phyloP scores from a whole-genome alignment of 2,113 vertebrate species.

The Diphyllodes magnificus region DNA sequence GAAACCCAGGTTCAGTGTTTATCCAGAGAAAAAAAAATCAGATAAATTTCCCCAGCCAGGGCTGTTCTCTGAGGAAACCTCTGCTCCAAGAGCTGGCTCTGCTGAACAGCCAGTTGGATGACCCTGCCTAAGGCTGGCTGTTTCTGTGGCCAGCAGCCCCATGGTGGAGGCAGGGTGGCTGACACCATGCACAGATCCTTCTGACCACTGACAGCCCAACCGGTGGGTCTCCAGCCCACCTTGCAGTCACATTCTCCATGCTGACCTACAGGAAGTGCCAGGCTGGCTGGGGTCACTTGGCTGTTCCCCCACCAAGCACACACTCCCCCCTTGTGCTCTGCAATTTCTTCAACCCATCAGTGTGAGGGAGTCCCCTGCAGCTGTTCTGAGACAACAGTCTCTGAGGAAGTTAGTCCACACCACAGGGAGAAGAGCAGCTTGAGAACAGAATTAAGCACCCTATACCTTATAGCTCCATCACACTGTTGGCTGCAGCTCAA shows the following conservation, averaged over 20 bases:
- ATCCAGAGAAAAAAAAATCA: background rate
- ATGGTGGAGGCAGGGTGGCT: background rate
- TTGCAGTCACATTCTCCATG: background rate
- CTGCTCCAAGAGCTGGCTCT: background rate
- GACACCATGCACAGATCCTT: background rate
- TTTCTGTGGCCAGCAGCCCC: background rate
- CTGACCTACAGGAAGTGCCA: background rate
- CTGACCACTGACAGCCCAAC: background rate
- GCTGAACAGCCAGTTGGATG: background rate
- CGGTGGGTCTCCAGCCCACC: background rate
- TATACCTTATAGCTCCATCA: background rate
- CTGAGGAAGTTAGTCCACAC: background rate
- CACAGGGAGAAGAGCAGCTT: background rate
- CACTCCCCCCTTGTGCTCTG: background rate
- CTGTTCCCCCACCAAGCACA: background rate
- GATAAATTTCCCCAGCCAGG: background rate
- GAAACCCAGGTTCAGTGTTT: background rate
- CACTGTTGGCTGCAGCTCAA: background rate
- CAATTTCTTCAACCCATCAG: background rate
- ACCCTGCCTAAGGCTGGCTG: background rate
- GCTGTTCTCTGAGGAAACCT: background rate
- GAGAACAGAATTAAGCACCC: background rate
- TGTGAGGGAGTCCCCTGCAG: background rate
- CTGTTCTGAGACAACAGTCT: background rate
- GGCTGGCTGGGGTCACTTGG: background rate